These are phyloP conservation scores for Euglossa dilemma DNA, from an alignment of 1,140 invertebrate species.

Conservation along the genomic window DNA sequence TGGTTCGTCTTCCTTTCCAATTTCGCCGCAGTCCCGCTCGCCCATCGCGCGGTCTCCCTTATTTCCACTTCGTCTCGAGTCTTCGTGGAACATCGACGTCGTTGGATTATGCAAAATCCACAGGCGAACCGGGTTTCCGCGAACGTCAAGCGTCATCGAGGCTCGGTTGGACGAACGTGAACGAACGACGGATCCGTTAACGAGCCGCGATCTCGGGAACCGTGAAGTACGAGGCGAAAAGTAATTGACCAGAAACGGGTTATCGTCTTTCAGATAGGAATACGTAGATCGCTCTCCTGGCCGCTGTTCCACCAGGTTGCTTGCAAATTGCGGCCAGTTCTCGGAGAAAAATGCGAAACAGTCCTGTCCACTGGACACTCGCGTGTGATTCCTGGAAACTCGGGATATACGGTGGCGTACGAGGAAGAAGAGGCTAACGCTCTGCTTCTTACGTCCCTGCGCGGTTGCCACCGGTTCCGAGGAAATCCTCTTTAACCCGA, in stretches of 20 bases:
- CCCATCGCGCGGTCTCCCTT: no score
- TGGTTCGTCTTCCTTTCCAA: neutral
- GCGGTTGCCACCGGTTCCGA: no score
- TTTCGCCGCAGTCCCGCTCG: neutral
- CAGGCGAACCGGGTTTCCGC: neutral
- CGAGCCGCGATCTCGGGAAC: slow-evolving; percentile 5
- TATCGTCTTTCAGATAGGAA: neutral
- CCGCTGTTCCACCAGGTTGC: neutral
- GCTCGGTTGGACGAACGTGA: neutral
- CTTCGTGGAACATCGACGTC: neutral
- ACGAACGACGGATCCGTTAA: neutral
- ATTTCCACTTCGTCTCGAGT: no score
- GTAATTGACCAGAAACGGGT: neutral
- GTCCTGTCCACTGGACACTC: neutral
- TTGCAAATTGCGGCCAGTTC: neutral
- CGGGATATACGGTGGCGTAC: neutral
- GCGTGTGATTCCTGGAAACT: neutral
- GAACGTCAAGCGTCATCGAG: neutral
- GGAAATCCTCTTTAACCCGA: no score
- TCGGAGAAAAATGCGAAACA: neutral
- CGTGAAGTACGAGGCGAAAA: neutral
- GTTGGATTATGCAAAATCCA: slow-evolving; percentile 3
- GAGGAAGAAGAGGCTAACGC: neutral
- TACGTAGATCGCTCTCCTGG: neutral
- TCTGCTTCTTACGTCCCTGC: no score